Conservation (phyloP, 2,797 vertebrate species). For the Sebastes kiyomatsui region DNA sequence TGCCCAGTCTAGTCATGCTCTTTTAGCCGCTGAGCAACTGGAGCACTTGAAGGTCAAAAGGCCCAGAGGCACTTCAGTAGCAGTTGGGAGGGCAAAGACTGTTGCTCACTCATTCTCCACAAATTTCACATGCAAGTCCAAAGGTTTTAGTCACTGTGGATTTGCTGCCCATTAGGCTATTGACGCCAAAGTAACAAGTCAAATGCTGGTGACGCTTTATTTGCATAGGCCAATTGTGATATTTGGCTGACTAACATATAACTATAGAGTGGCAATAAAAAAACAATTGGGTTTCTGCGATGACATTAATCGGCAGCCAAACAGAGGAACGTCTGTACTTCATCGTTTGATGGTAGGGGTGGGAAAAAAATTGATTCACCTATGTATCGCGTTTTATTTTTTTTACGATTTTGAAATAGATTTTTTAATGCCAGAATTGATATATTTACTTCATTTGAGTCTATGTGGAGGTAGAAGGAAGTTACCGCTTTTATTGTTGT, state of each 20-base stretch:
- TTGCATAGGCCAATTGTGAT: neutral
- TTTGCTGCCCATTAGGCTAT: neutral
- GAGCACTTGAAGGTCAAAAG: conserved; percentile 49
- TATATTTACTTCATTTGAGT: too few species aligned
- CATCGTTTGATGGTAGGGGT: neutral
- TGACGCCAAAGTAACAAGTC: conserved; percentile 16
- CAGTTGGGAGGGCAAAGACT: conserved; percentile 30
- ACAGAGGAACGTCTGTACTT: neutral
- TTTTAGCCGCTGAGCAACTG: conserved; percentile 28
- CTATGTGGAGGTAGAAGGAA: too few species aligned
- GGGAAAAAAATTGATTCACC: too few species aligned
- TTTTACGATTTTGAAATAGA: too few species aligned
- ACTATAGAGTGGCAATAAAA: neutral
- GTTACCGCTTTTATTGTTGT: too few species aligned
- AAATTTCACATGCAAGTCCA: conserved; percentile 23
- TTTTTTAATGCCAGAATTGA: too few species aligned
- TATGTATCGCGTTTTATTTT: too few species aligned
- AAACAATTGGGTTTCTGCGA: neutral
- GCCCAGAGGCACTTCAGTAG: conserved; percentile 56
- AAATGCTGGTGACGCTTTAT: neutral
- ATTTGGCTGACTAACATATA: neutral
- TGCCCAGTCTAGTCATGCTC: conserved; percentile 24
- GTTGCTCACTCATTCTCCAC: conserved; percentile 1
- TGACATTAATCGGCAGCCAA: neutral
- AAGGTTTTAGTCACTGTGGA: conserved; percentile 23